Evolutionary conservation across 2,113 vertebrate species (phyloP), one percentile per base, ranked within the genome.

Genomic region (Turnix velox): DNA sequence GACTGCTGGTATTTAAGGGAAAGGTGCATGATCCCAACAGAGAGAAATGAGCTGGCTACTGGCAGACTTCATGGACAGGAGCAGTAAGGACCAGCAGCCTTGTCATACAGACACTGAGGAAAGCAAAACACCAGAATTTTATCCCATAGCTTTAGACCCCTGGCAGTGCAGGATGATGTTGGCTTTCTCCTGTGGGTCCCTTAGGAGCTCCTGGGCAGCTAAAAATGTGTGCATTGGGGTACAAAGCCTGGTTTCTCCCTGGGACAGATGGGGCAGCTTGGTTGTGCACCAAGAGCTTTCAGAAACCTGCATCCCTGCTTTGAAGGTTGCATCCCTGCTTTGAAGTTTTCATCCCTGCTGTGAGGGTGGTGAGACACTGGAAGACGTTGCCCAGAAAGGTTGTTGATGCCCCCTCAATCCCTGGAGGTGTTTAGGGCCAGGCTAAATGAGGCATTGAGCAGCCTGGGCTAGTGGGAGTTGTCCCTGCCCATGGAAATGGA

Each of bases 181-280:
- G 81, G 52, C 43, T 71, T 63, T 86, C 66, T 71, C 23, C 63
- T 23, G n/a, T 20, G 14, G 16, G 16, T 78, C 52, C 23, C 66
- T 67, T 4, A 18, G 87, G 69, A 78, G 46, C 31, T 58, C 63
- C 27, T 20, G 43, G 35, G 66, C 52, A 35, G 40, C 46, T 23
- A 14, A 19, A 81, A 54, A 37, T 2, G 27, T 18, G 1, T 1
- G 12, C 4, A 5, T 58, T 1, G 2, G 37, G 61, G 40, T 4
- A 0, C 31, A 65, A 55, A 77, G 7, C 25, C 51, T n/a, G 80
- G 24, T 19, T 65, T 45, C 28, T 45, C 14, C 62, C 14, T 7
- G 59, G 43, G 54, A 1, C 0, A 18, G 54, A 27, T 0, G 3
- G 46, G 27, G 74, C 40, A 68, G 62, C 27, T 40, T 9, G 18